phyloP scores from a whole-genome alignment of 2,113 vertebrate genomes.

The Solea solea region DNA sequence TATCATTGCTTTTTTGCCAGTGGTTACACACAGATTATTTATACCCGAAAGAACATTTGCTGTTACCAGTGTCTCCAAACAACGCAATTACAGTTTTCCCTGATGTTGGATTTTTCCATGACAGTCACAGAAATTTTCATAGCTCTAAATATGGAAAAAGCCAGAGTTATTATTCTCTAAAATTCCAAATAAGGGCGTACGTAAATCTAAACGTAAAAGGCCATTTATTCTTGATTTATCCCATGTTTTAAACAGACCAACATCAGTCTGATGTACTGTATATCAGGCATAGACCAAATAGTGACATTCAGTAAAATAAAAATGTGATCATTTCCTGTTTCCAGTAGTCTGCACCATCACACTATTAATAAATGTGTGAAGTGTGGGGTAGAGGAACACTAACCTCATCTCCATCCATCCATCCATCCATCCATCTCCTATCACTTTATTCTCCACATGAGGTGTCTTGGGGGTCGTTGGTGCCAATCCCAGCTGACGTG shows the following conservation, averaged over 20 bases:
- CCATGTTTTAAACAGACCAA: too few species aligned
- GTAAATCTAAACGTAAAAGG: neutral
- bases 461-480: too few species aligned
- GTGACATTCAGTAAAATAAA: too few species aligned
- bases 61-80: constrained; percentile 33
- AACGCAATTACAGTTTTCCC: constrained; percentile 19
- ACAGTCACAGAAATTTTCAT: constrained; percentile 5
- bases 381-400: neutral
- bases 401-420: neutral
- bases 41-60: constrained; percentile 48
- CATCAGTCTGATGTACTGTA: too few species aligned
- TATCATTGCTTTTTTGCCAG: constrained; percentile 84
- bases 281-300: too few species aligned
- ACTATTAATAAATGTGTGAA: too few species aligned
- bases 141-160: constrained; percentile 4
- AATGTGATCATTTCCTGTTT: too few species aligned
- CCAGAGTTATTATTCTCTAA: neutral
- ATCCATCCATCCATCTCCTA: too few species aligned
- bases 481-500: too few species aligned
- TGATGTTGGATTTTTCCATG: neutral
- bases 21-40: constrained; percentile 78
- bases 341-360: too few species aligned
- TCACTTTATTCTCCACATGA: too few species aligned
- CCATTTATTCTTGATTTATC: too few species aligned
- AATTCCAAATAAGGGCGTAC: neutral